Percentiles rank a stretch among this genome's conserved stretches.
Evolutionary conservation across 2,113 vertebrate genomes (phyloP).

Genomic region (Polypterus bichir): DNA sequence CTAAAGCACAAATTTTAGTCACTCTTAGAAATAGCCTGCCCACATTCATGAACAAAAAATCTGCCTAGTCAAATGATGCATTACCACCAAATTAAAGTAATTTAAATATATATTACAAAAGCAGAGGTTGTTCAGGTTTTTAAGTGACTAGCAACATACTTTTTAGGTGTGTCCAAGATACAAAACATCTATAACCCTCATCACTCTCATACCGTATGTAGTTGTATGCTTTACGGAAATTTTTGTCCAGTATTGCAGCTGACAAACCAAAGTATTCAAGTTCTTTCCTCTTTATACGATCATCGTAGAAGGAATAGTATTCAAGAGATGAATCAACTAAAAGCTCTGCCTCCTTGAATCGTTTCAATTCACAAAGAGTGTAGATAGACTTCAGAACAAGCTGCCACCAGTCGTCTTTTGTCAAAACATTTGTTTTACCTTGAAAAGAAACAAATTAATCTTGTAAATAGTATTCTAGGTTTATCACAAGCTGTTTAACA

Average conservation of each 20-base stretch:
- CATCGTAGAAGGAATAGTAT: slow-evolving; percentile 92
- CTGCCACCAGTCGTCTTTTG: slow-evolving; percentile 94
- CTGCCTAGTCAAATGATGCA: no score
- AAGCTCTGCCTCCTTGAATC: slow-evolving; percentile 80
- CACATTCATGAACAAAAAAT: no score
- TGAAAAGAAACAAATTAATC: background rate
- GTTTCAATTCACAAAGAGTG: slow-evolving; percentile 65
- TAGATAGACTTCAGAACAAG: slow-evolving; percentile 73
- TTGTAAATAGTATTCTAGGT: no score
- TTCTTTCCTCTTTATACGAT: slow-evolving; percentile 78
- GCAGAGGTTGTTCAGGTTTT: no score
- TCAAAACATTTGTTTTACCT: slow-evolving; percentile 77
- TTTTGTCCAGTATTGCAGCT: slow-evolving; percentile 80
- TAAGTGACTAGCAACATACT: no score
- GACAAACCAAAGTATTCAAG: slow-evolving; percentile 90
- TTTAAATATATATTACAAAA: no score
- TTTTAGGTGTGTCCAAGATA: no score
- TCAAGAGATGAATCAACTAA: slow-evolving; percentile 88
- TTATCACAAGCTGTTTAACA: no score
- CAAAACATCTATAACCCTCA: no score
- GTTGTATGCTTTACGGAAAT: slow-evolving; percentile 86
- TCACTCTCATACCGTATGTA: slow-evolving; percentile 71
- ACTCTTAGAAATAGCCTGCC: no score
- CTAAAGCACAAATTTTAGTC: no score
- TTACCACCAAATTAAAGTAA: no score